These are phyloP conservation scores for Temnothorax curvispinosus DNA, from an alignment of 1,140 invertebrate genomes.

Conservation along the genomic window DNA sequence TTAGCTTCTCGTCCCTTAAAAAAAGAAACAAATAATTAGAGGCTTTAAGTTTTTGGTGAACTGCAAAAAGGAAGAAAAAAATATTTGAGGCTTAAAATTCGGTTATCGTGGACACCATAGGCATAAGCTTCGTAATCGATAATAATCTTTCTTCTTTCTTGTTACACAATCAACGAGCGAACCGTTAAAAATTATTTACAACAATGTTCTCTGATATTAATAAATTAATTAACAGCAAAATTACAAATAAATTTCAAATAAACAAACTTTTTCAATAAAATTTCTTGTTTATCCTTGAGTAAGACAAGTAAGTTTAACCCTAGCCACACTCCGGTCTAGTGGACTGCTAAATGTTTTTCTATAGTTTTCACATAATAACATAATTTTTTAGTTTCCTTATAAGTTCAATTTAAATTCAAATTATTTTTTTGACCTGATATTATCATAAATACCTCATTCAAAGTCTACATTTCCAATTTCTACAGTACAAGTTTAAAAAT, in stretches of 20 bases:
- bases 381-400: no score
- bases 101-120: not conserved
- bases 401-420: no score
- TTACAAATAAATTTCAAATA: not conserved
- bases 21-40: conserved; percentile 42
- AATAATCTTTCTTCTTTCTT: not conserved
- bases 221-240: not conserved
- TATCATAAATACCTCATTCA: no score
- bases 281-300: not conserved
- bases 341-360: no score
- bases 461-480: no score
- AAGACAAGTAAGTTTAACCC: not conserved
- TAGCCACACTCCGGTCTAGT: no score
- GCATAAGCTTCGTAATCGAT: not conserved
- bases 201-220: no score
- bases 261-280: not conserved
- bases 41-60: conserved; percentile 7
- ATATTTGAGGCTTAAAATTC: conserved; percentile 49
- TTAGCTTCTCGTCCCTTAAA: not conserved
- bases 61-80: not conserved
- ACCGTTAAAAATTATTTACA: no score
- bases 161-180: not conserved
- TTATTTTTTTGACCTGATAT: no score
- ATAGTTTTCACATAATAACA: no score
- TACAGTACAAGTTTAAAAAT: no score